Conservation (phyloP, 2,797 vertebrate genomes). For the Chaetodon trifasciatus region DNA sequence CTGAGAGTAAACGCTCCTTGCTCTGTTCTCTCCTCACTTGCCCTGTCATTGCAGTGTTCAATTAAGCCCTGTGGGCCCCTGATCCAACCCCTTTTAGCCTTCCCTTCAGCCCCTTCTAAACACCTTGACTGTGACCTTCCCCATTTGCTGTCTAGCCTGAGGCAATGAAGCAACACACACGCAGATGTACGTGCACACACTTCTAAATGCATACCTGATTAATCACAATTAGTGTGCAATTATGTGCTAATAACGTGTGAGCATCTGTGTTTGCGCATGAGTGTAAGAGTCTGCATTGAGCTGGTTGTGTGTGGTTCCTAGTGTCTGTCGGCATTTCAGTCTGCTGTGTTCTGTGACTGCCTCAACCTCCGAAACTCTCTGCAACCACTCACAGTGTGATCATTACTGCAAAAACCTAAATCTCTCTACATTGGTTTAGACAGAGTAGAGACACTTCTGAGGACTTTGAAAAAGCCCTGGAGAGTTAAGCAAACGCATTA, state of each 20-base stretch:
- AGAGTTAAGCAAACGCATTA: constrained; percentile 3
- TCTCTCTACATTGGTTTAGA: constrained; percentile 2
- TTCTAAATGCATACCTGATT: constrained; percentile 52
- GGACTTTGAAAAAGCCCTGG: constrained; percentile 15
- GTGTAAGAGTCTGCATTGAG: constrained; percentile 23
- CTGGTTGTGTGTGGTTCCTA: constrained; percentile 15
- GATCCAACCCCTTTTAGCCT: constrained; percentile 52
- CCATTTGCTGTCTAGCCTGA: constrained; percentile 44
- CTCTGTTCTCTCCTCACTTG: constrained; percentile 40
- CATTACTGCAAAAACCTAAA: constrained; percentile 21
- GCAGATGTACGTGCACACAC: constrained; percentile 27
- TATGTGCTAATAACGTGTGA: constrained; percentile 53
- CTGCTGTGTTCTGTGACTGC: constrained; percentile 19
- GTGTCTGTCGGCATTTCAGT: constrained; percentile 20
- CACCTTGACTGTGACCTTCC: constrained; percentile 67
- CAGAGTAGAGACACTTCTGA: background rate
- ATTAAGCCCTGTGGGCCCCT: constrained; percentile 52
- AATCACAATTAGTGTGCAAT: constrained; percentile 68
- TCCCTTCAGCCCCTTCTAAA: constrained; percentile 29
- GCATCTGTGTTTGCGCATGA: constrained; percentile 51
- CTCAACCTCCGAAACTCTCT: constrained; percentile 25
- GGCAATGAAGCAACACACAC: constrained; percentile 29
- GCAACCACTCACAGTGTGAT: constrained; percentile 17
- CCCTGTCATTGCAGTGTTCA: constrained; percentile 60
- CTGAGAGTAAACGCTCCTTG: constrained; percentile 60